Percentiles rank a stretch among this genome's conserved stretches.
These are phyloP conservation scores for Simalia tracyae DNA, from an alignment of 2,797 vertebrate genomes.

Conservation along the genomic window DNA sequence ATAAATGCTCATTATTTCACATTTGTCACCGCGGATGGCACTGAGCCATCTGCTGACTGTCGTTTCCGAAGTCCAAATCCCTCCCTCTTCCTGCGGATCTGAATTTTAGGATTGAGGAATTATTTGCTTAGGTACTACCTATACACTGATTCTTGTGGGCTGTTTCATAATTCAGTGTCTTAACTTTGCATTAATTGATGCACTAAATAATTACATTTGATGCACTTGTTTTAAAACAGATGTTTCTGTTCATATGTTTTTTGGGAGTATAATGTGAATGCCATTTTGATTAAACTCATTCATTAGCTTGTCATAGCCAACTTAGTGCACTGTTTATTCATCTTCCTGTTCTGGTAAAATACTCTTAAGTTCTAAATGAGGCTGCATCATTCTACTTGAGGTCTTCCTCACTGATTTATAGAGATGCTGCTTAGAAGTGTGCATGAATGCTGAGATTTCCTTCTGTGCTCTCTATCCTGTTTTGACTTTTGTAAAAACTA, in stretches of 20 bases:
- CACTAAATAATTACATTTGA: conserved; percentile 38
- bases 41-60: not conserved
- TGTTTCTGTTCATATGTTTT: conserved; percentile 56
- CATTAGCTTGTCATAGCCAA: conserved; percentile 51
- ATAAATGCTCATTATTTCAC: not conserved
- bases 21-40: not conserved
- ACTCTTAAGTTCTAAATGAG: conserved; percentile 19
- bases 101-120: conserved; percentile 38
- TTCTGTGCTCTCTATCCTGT: conserved; percentile 58
- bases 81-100: not conserved
- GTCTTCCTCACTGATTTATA: conserved; percentile 58
- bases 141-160: conserved; percentile 48
- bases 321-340: conserved; percentile 59
- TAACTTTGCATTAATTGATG: conserved; percentile 55
- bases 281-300: conserved; percentile 54
- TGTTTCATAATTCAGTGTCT: conserved; percentile 45
- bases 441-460: conserved; percentile 63
- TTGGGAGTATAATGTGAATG: conserved; percentile 49
- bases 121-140: conserved; percentile 41
- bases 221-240: conserved; percentile 46
- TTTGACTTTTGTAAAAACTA: conserved; percentile 67
- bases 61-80: not conserved
- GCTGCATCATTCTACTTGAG: conserved; percentile 48
- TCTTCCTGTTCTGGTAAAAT: conserved; percentile 56
- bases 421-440: conserved; percentile 56